Evolutionary conservation across 1,140 invertebrate species (phyloP), one percentile per base, ranked within the genome.

Genomic region (Drosophila repletoides): DNA sequence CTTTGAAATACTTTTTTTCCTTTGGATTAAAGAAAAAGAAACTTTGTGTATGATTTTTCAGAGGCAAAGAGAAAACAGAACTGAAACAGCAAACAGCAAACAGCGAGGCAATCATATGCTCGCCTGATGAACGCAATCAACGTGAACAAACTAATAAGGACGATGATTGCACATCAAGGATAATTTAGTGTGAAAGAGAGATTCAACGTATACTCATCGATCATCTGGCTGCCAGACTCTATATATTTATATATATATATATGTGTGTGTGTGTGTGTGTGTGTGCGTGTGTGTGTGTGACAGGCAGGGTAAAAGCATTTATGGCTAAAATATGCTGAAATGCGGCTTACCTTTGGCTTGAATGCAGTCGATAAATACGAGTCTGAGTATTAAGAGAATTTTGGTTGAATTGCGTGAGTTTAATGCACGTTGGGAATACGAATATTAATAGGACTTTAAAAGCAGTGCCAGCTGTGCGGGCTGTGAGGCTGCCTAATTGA

Each of bases 401-500:
- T 10, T 12, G 5, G 12, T 21, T 12, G 29, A 22, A 12, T 24
- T 36, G 14, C 6, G 14, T 5, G 3, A 1, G 6, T 31, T 29
- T 29, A 5, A 3, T 15, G 26, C 3, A 2, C 2, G 3, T 12
- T 14, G 46, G 21, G 22, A 49, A 33, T 46, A 1, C 6, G 5
- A 21, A 19, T 1, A 12, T 19, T 5, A 9, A 21, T 2, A 7
- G 3, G 26, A 6, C 5, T 36, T 6, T 19, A 38, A 45, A 71
- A 29, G 4, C 40, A 59, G 10, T 21, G 76, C 59, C 76, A 72
- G 56, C 76, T 80, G 51, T 24, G 19, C 40, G 4, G 12, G 12
- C 12, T 65, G 49, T 24, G 17, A 4, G 7, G 36, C 59, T 61
- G 73, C 24, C 61, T 79, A 84, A 83, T 83, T 83, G 79, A 70